A percentile compares a stretch with the other conserved stretches of the same genome.
Conservation (phyloP, 2,113 vertebrate genomes). For the Platysteira castanea region DNA sequence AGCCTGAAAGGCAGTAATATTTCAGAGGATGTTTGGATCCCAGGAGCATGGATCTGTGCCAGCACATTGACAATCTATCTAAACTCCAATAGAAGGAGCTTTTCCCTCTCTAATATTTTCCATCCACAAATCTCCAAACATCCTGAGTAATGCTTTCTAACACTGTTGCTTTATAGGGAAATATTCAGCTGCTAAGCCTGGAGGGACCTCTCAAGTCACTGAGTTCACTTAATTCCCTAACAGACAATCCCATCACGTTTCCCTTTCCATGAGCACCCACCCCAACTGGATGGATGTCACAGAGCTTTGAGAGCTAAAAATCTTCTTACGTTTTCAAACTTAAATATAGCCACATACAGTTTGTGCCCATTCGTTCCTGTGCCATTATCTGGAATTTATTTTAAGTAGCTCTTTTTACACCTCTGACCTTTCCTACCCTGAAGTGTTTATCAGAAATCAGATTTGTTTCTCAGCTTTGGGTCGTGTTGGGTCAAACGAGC, state of each 20-base stretch:
- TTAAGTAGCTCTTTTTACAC: not conserved
- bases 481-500: not conserved
- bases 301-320: not conserved
- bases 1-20: not conserved
- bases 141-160: not conserved
- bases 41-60: not conserved
- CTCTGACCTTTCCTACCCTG: not conserved
- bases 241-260: not conserved
- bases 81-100: not conserved
- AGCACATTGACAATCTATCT: not conserved
- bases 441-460: not conserved
- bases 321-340: not conserved
- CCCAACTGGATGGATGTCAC: not conserved
- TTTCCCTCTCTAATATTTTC: not conserved
- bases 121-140: not conserved
- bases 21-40: not conserved
- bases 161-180: not conserved
- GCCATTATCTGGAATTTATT: not conserved
- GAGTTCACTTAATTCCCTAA: slow-evolving; percentile 5
- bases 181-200: not conserved
- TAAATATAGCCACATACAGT: not conserved
- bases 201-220: not conserved
- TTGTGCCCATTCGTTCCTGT: not conserved
- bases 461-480: not conserved
- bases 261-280: not conserved